A percentile compares a stretch with the other conserved stretches of the same genome.
These are phyloP conservation scores for Tachina lurida DNA, from an alignment of 2,888 invertebrate species.

Conservation along the genomic window DNA sequence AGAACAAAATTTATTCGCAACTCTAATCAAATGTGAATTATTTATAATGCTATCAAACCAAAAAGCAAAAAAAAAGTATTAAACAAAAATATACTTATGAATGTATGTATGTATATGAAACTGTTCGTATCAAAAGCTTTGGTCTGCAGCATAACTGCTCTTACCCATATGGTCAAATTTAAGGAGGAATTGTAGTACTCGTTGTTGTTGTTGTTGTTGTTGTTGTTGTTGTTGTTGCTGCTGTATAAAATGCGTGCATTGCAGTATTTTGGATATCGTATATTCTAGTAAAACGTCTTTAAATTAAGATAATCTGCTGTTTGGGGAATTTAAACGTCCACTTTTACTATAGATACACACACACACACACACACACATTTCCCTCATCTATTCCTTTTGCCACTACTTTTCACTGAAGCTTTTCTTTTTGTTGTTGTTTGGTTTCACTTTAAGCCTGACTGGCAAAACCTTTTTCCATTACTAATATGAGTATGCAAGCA, in stretches of 20 bases:
- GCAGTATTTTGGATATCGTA: conserved; percentile 40
- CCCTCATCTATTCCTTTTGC: neutral
- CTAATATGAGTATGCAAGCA: neutral
- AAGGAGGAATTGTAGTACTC: conserved; percentile 19
- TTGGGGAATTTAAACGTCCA: conserved; percentile 61
- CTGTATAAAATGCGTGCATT: conserved; percentile 50
- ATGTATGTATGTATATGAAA: conserved; percentile 3
- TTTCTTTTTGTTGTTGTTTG: conserved; percentile 22
- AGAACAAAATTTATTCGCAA: conserved; percentile 76
- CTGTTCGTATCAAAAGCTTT: neutral
- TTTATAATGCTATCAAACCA: conserved; percentile 74
- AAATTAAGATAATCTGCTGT: conserved; percentile 72
- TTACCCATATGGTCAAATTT: conserved; percentile 49
- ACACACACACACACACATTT: no score
- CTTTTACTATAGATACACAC: neutral
- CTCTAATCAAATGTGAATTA: conserved; percentile 76
- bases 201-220: neutral
- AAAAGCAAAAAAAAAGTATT: conserved; percentile 16
- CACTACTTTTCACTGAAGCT: neutral
- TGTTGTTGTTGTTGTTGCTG: neutral
- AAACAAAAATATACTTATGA: neutral
- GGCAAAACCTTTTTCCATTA: conserved; percentile 20
- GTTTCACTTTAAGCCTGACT: conserved; percentile 19
- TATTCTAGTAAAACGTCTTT: conserved; percentile 57
- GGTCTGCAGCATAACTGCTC: neutral